A percentile compares a stretch with the other conserved stretches of the same genome.
Evolutionary conservation across 2,888 invertebrate genomes (phyloP).

Genomic region (Pachydiplax longipennis): DNA sequence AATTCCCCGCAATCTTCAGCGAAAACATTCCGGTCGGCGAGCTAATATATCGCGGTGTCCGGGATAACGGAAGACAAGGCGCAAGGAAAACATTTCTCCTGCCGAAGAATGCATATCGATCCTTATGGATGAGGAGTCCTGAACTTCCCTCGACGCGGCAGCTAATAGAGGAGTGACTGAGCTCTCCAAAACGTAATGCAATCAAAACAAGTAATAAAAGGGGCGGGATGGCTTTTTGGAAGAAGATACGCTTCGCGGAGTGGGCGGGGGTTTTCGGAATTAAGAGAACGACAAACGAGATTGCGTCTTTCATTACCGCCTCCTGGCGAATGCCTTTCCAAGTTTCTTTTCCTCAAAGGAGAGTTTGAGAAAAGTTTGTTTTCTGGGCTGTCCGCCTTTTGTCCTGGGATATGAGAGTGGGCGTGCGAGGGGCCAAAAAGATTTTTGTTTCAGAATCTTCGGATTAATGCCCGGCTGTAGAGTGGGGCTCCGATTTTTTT

Average conservation of each 20-base stretch:
- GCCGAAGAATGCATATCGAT: background rate
- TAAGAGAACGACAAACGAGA: slow-evolving; percentile 42
- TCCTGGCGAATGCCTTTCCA: background rate
- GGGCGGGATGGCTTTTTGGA: background rate
- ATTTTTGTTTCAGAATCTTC: background rate
- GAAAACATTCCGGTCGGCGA: background rate
- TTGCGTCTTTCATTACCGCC: slow-evolving; percentile 39
- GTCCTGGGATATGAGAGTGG: background rate
- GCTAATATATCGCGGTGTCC: background rate
- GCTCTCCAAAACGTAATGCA: slow-evolving; percentile 31
- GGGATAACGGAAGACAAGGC: background rate
- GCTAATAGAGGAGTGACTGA: slow-evolving; percentile 13
- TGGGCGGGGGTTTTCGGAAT: slow-evolving; percentile 5
- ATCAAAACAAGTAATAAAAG: slow-evolving; percentile 47
- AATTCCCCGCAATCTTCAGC: too few species aligned
- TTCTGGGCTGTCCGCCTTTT: background rate
- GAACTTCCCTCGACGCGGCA: background rate
- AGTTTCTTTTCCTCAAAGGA: background rate
- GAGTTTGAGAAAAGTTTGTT: background rate
- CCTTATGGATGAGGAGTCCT: background rate
- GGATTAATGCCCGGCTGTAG: background rate
- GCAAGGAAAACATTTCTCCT: background rate
- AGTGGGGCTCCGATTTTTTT: background rate
- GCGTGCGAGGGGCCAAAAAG: background rate
- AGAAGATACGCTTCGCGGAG: background rate